Evolutionary conservation across 2,797 vertebrate species (phyloP).

Genomic region (Ceryle rudis): DNA sequence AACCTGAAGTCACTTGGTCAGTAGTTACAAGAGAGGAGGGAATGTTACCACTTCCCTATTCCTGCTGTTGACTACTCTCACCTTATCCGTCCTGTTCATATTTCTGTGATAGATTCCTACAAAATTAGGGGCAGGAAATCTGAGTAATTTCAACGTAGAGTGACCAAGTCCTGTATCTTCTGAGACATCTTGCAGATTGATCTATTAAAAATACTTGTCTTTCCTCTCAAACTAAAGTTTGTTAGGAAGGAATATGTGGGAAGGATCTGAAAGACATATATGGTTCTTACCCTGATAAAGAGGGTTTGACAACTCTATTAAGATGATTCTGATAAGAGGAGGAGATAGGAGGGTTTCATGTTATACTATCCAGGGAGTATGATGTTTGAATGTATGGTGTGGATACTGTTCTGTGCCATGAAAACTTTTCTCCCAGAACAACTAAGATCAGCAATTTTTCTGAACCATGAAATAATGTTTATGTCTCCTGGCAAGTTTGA

Average conservation of each 20-base stretch:
- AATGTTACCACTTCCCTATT: not conserved
- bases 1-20: not conserved
- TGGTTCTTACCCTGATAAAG: not conserved
- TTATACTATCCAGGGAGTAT: not conserved
- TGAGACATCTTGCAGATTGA: not conserved
- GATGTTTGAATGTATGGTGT: not conserved
- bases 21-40: not conserved
- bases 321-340: not conserved
- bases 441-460: constrained; percentile 32
- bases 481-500: constrained; percentile 51
- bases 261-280: not conserved
- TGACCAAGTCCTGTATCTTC: not conserved
- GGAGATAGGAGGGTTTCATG: not conserved
- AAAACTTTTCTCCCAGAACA: not conserved
- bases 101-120: not conserved
- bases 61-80: not conserved
- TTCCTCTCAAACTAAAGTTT: not conserved
- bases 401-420: not conserved
- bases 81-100: not conserved
- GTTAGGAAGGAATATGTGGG: not conserved
- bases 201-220: not conserved
- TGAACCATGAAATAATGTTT: constrained; percentile 2
- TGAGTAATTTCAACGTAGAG: not conserved
- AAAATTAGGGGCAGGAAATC: not conserved
- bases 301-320: not conserved